These are phyloP conservation scores for Caenorhabditis japonica DNA, from an alignment of 2,888 invertebrate genomes.

Conservation along the genomic window DNA sequence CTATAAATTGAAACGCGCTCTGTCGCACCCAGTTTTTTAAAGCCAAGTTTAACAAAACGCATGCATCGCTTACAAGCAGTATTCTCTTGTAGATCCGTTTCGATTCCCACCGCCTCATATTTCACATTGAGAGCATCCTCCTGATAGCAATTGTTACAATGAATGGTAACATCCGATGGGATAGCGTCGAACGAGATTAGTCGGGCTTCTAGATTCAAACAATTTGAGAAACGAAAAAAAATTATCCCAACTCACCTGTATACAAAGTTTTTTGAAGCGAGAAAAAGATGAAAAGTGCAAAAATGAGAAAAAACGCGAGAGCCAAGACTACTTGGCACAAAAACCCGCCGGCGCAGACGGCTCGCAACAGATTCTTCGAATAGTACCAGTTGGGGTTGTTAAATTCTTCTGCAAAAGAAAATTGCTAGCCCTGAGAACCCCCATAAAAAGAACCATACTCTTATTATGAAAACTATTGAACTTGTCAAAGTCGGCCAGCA, in stretches of 20 bases:
- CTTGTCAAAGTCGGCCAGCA: constrained; percentile 19
- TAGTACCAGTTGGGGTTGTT: constrained; percentile 2
- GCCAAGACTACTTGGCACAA: constrained; percentile 8
- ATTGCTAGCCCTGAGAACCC: background rate
- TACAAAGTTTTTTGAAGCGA: constrained; percentile 7
- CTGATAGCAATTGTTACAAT: constrained; percentile 15
- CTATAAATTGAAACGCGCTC: no score
- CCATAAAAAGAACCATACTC: background rate
- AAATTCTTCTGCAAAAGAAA: constrained; percentile 8
- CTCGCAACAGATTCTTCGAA: constrained; percentile 19
- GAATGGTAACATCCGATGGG: no score
- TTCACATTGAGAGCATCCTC: background rate
- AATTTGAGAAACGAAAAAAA: no score
- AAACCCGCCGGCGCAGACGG: constrained; percentile 16
- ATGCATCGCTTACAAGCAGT: constrained; percentile 13
- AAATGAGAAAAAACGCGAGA: constrained; percentile 10
- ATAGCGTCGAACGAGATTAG: no score
- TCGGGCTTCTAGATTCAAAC: no score
- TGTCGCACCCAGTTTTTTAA: no score
- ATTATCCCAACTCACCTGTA: background rate
- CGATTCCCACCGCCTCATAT: no score
- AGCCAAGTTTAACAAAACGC: background rate
- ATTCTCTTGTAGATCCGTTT: constrained; percentile 18
- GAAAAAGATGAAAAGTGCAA: constrained; percentile 4
- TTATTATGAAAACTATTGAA: constrained; percentile 6